Evolutionary conservation across 1,140 invertebrate species (phyloP).

Genomic region (Micrasema longulum): DNA sequence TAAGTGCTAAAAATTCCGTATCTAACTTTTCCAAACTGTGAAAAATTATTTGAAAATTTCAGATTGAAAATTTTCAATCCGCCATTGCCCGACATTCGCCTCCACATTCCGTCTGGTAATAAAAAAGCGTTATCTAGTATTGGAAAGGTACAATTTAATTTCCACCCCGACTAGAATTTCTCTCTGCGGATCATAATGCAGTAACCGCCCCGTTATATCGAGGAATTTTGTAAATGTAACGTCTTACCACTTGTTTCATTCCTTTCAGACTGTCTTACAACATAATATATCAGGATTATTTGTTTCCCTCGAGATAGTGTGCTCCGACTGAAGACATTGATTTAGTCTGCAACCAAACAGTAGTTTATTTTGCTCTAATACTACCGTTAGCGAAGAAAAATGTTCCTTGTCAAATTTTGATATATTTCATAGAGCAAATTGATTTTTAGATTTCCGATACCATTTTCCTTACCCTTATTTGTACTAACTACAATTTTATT

Average conservation of each 20-base stretch:
- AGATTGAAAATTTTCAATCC: background rate
- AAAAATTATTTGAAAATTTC: slow-evolving; percentile 1
- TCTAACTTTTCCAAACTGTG: background rate
- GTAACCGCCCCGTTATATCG: slow-evolving; percentile 8
- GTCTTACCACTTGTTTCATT: slow-evolving; percentile 41
- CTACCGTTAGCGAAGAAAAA: slow-evolving; percentile 36
- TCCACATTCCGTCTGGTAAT: background rate
- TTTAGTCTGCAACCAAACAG: slow-evolving; percentile 41
- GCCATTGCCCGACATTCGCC: slow-evolving; percentile 3
- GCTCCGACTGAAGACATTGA: slow-evolving; percentile 30
- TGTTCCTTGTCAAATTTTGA: slow-evolving; percentile 26
- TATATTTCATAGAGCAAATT: slow-evolving; percentile 23
- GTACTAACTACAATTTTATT: too few species aligned
- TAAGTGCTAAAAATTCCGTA: too few species aligned
- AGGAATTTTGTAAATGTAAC: slow-evolving; percentile 26
- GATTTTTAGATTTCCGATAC: slow-evolving; percentile 4
- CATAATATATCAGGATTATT: slow-evolving; percentile 50
- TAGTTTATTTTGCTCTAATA: slow-evolving; percentile 40
- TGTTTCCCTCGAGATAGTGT: slow-evolving; percentile 39
- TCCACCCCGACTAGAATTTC: background rate
- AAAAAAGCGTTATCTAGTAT: slow-evolving; percentile 21
- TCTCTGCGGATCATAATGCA: slow-evolving; percentile 21
- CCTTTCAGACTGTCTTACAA: slow-evolving; percentile 39
- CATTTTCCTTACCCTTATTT: too few species aligned
- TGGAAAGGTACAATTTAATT: slow-evolving; percentile 36